A percentile compares a stretch with the other conserved stretches of the same genome.
Evolutionary conservation across 2,113 vertebrate species (phyloP).

Genomic region (Pedionomus torquatus): DNA sequence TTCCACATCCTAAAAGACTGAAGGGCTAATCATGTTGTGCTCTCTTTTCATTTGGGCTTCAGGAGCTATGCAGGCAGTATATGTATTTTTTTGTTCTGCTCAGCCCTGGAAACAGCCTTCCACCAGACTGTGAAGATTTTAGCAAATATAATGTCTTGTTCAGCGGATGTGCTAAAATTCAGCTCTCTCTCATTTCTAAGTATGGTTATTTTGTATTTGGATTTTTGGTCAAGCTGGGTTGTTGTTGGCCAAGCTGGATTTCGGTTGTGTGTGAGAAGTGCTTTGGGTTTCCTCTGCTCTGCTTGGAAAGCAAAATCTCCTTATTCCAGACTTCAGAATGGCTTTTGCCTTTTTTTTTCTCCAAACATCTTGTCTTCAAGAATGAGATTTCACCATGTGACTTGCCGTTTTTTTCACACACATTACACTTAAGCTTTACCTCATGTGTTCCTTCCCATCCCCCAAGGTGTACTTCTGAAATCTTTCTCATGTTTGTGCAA

Average conservation of each 20-base stretch:
- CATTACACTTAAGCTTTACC: background rate
- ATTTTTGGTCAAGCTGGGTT: background rate
- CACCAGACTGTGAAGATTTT: background rate
- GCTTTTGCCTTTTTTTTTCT: background rate
- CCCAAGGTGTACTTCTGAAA: background rate
- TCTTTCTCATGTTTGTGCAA: background rate
- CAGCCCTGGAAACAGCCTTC: background rate
- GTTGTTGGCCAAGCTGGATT: background rate
- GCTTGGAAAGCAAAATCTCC: background rate
- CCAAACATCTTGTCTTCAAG: background rate
- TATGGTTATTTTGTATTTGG: background rate
- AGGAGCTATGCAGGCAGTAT: background rate
- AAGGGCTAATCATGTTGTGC: background rate
- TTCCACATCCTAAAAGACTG: background rate
- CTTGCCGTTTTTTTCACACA: background rate
- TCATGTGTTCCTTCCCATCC: background rate
- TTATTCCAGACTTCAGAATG: background rate
- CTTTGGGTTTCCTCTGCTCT: background rate
- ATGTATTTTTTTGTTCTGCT: background rate
- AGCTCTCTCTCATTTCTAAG: background rate
- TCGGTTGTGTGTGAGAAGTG: background rate
- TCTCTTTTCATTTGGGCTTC: background rate
- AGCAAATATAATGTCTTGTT: background rate
- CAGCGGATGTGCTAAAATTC: background rate
- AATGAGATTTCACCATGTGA: background rate